These are phyloP conservation scores for Quadroppia sp. DNA, from an alignment of 2,888 invertebrate genomes.

Conservation along the genomic window DNA sequence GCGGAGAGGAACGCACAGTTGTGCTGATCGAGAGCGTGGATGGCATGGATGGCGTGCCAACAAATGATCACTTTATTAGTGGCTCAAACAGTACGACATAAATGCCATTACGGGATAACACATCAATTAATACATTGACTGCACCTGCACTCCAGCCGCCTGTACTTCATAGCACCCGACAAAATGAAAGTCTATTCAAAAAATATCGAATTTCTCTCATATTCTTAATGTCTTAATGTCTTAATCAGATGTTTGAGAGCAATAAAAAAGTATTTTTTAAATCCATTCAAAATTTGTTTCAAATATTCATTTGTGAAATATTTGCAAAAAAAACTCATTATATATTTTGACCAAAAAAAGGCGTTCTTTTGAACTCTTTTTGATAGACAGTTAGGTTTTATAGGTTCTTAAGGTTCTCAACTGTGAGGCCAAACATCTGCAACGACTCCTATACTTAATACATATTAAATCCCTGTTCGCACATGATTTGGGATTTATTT, in stretches of 20 bases:
- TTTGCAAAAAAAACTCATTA: too few relatives aligned
- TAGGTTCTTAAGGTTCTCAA: not conserved
- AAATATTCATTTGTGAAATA: too few relatives aligned
- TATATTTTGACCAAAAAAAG: too few relatives aligned
- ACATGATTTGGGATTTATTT: slow-evolving; percentile 27
- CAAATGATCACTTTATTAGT: slow-evolving; percentile 24
- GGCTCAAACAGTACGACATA: not conserved
- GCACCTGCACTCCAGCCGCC: not conserved
- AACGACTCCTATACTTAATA: not conserved
- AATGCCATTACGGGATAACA: not conserved
- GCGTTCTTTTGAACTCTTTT: too few relatives aligned
- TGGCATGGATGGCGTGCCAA: not conserved
- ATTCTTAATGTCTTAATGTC: too few relatives aligned
- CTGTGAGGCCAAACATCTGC: slow-evolving; percentile 7
- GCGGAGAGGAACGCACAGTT: not conserved
- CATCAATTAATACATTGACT: slow-evolving; percentile 23
- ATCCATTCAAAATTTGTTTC: too few relatives aligned
- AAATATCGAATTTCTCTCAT: too few relatives aligned
- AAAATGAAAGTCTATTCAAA: too few relatives aligned
- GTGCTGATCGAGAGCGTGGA: slow-evolving; percentile 1
- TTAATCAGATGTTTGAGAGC: too few relatives aligned
- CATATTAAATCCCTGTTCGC: slow-evolving; percentile 11
- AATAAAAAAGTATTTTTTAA: too few relatives aligned
- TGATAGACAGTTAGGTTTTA: not conserved
- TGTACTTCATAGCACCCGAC: not conserved